phyloP scores from a whole-genome alignment of 2,113 vertebrate genomes.

The Cathartes aura region DNA sequence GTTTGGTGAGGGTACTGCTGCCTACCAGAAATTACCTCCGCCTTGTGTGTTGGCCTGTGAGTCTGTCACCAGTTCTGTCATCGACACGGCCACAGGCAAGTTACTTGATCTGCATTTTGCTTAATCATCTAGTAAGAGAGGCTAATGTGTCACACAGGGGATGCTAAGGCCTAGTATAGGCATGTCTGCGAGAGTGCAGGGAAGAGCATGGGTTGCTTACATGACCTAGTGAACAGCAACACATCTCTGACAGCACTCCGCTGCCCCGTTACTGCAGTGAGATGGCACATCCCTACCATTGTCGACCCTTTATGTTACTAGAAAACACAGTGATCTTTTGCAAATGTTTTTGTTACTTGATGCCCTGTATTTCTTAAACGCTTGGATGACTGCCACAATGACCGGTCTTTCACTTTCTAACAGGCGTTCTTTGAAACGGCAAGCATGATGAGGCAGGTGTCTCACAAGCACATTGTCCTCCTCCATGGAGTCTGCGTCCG shows the following conservation, averaged over 20 bases:
- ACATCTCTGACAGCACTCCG: not conserved
- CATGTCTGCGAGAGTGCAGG: fast-evolving
- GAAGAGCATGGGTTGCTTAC: not conserved
- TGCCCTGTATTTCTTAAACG: not conserved
- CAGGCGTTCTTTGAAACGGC: slow-evolving; percentile 98
- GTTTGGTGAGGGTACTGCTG: not conserved
- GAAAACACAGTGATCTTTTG: not conserved
- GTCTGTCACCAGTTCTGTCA: not conserved
- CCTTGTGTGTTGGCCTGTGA: not conserved
- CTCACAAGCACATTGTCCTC: slow-evolving; percentile 94
- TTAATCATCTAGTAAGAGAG: not conserved
- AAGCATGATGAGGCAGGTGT: slow-evolving; percentile 97
- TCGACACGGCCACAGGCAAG: not conserved
- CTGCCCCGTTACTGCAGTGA: fast-evolving
- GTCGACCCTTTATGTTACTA: fast-evolving
- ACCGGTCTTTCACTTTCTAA: not conserved
- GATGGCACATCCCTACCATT: not conserved
- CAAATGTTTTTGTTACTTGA: not conserved
- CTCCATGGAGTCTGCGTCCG: slow-evolving; percentile 94
- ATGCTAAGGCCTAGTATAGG: too few species aligned
- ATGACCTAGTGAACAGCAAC: not conserved
- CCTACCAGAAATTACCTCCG: not conserved
- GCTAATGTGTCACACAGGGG: fast-evolving
- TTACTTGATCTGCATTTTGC: not conserved
- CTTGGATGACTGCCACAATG: fast-evolving